These are phyloP conservation scores for Collichthys lucidus DNA, from an alignment of 2,113 vertebrate species.

Conservation along the genomic window DNA sequence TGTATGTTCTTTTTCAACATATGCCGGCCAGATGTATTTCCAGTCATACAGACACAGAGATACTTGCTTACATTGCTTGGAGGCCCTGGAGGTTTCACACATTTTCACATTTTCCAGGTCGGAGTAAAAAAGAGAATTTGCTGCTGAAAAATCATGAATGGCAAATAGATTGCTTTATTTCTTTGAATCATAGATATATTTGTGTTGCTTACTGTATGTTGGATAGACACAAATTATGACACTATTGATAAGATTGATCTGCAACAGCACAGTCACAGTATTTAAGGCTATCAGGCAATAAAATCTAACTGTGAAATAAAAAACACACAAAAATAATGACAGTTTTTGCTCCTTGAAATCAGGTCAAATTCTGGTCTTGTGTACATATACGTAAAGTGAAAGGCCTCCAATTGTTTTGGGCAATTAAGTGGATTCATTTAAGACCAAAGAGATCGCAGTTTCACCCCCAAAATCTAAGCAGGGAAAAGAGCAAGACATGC, in stretches of 20 bases:
- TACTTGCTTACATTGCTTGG: not conserved
- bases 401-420: not conserved
- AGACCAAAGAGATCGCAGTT: not conserved
- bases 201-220: not conserved
- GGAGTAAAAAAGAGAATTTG: not conserved
- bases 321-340: too few species aligned
- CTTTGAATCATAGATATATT: not conserved
- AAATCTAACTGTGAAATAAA: not conserved
- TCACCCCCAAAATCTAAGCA: not conserved
- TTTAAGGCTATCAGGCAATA: not conserved
- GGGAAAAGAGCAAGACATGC: not conserved
- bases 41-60: not conserved
- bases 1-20: not conserved
- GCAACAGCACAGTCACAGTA: too few species aligned
- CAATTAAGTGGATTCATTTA: not conserved
- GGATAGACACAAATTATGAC: too few species aligned
- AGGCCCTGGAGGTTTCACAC: too few species aligned
- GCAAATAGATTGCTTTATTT: not conserved
- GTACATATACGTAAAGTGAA: not conserved
- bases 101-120: not conserved
- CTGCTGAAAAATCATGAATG: not conserved
- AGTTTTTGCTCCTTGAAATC: not conserved
- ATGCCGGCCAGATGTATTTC: conserved; percentile 1
- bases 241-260: too few species aligned
- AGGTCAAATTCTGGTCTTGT: not conserved